phyloP scores from a whole-genome alignment of 1,140 invertebrate genomes.

The Drosophila willistoni region DNA sequence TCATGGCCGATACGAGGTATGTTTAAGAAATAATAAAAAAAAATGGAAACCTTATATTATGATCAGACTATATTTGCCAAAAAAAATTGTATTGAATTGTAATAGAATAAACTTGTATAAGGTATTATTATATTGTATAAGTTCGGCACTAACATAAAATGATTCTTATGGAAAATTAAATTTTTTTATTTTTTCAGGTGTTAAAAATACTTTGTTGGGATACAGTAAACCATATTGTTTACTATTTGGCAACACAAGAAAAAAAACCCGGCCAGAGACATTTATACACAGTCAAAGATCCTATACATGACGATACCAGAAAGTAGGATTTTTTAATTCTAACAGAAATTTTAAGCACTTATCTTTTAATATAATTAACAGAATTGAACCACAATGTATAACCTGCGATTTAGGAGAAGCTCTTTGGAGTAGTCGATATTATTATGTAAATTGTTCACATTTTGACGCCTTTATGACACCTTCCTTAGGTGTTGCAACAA shows the following conservation, averaged over 20 bases:
- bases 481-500: constrained; percentile 80
- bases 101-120: too few relatives aligned
- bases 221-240: constrained; percentile 91
- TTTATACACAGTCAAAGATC: constrained; percentile 91
- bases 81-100: too few relatives aligned
- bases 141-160: too few relatives aligned
- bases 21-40: not conserved
- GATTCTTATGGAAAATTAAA: not conserved
- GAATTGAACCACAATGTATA: constrained; percentile 89
- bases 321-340: constrained; percentile 73
- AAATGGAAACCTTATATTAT: too few relatives aligned
- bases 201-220: constrained; percentile 93
- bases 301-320: constrained; percentile 88
- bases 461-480: constrained; percentile 89
- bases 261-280: constrained; percentile 92
- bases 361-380: constrained; percentile 50
- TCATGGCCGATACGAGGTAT: constrained; percentile 93
- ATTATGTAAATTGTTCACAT: constrained; percentile 92
- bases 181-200: constrained; percentile 79
- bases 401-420: constrained; percentile 89
- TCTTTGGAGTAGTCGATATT: constrained; percentile 88
- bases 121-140: too few relatives aligned
- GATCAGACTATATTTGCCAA: too few relatives aligned
- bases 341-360: not conserved
- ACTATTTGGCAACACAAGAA: constrained; percentile 91